Evolutionary conservation across 2,888 invertebrate genomes (phyloP).

Genomic region (Dinocampus coccinellae): DNA sequence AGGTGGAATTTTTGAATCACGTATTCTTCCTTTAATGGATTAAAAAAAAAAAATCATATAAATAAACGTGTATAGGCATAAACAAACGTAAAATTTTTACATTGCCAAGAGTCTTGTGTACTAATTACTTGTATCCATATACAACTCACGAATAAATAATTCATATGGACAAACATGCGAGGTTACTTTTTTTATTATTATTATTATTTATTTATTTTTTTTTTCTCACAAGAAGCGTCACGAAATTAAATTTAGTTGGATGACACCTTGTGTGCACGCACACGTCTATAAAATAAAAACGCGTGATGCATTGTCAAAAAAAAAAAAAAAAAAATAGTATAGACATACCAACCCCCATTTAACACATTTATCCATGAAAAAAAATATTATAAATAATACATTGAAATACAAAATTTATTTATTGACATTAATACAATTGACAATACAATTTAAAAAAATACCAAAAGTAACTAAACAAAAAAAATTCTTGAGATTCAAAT

Average conservation of each 20-base stretch:
- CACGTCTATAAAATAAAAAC: constrained; percentile 64
- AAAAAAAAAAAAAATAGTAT: no score
- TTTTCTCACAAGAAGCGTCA: constrained; percentile 29
- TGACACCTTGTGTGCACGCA: constrained; percentile 59
- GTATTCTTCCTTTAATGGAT: constrained; percentile 9
- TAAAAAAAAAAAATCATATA: constrained; percentile 5
- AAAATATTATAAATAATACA: no score
- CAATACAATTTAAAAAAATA: no score
- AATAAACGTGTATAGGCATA: no score
- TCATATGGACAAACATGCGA: constrained; percentile 18
- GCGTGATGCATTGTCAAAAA: constrained; percentile 63
- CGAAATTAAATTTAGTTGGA: constrained; percentile 57
- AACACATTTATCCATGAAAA: constrained; percentile 31
- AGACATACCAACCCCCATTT: constrained; percentile 60
- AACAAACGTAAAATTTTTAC: no score
- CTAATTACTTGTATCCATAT: constrained; percentile 39
- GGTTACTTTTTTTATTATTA: constrained; percentile 32
- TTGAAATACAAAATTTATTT: no score
- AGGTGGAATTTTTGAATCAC: background rate
- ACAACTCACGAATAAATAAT: constrained; percentile 35
- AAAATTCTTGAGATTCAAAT: no score
- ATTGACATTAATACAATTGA: no score
- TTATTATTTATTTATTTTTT: no score
- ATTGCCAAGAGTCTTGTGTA: constrained; percentile 37
- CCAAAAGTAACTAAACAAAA: no score